phyloP scores from a whole-genome alignment of 1,140 invertebrate genomes.

The Pteromalus puparum region DNA sequence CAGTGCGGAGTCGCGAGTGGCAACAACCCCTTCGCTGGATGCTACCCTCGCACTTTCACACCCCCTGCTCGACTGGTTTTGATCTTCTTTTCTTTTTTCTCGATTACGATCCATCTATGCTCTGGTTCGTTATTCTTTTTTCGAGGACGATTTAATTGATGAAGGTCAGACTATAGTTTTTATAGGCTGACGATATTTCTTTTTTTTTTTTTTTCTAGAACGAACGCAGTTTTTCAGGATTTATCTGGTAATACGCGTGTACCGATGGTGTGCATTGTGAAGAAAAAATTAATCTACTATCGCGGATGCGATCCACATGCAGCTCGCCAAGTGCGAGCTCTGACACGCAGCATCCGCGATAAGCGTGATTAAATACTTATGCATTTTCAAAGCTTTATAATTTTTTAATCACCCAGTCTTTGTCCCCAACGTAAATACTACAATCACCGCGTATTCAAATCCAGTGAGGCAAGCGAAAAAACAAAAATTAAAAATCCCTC shows the following conservation, averaged over 20 bases:
- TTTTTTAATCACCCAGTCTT: not conserved
- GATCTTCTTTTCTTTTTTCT: not conserved
- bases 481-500: constrained; percentile 18
- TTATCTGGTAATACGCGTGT: too few species aligned
- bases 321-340: too few species aligned
- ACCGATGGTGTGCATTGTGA: too few species aligned
- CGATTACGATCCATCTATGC: too few species aligned
- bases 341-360: too few species aligned
- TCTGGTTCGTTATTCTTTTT: not conserved
- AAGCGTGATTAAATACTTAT: too few species aligned
- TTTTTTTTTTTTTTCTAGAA: too few species aligned
- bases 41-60: constrained; percentile 36
- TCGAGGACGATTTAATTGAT: not conserved
- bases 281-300: too few species aligned
- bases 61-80: not conserved
- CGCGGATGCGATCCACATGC: too few species aligned
- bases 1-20: not conserved
- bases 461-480: not conserved
- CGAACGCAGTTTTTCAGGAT: too few species aligned
- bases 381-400: not conserved
- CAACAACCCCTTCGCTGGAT: constrained; percentile 31
- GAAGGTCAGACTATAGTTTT: not conserved
- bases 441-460: not conserved
- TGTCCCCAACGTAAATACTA: not conserved
- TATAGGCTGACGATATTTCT: too few species aligned